Conservation (phyloP, 2,113 vertebrate genomes). For the Callospermophilus lateralis region DNA sequence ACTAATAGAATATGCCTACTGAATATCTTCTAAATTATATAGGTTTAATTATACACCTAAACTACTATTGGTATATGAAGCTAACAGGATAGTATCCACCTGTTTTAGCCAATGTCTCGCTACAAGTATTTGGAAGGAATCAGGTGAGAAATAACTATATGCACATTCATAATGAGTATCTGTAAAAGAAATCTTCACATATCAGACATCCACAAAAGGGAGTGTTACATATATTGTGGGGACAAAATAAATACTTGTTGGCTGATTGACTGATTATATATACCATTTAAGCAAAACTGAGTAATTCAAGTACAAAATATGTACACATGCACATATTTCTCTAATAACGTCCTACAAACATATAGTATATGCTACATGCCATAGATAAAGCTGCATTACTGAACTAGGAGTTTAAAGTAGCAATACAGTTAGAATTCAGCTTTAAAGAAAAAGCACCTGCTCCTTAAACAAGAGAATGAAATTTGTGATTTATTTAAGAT, state of each 20-base stretch:
- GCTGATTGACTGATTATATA: constrained; percentile 46
- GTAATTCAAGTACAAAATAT: constrained; percentile 17
- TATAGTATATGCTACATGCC: constrained; percentile 55
- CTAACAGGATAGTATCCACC: neutral
- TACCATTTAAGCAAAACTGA: constrained; percentile 48
- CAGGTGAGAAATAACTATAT: constrained; percentile 53
- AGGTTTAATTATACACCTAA: constrained; percentile 3
- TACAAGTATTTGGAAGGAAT: constrained; percentile 59
- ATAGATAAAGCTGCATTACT: constrained; percentile 60
- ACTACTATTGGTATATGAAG: neutral
- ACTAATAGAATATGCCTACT: neutral
- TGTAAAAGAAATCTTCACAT: constrained; percentile 55
- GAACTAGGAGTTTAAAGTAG: constrained; percentile 59
- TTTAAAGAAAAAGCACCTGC: constrained; percentile 69
- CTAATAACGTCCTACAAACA: constrained; percentile 34
- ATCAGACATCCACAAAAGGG: constrained; percentile 47
- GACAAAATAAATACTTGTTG: constrained; percentile 66
- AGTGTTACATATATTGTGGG: constrained; percentile 9
- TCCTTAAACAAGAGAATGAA: constrained; percentile 70
- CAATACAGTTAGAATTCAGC: constrained; percentile 62
- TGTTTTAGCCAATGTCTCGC: constrained; percentile 23
- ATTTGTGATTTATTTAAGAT: constrained; percentile 57
- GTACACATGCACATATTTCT: constrained; percentile 23
- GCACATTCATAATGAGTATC: constrained; percentile 66
- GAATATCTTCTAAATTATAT: constrained; percentile 24